phyloP scores from a whole-genome alignment of 1,140 invertebrate genomes.

The Muscidifurax raptorellus region DNA sequence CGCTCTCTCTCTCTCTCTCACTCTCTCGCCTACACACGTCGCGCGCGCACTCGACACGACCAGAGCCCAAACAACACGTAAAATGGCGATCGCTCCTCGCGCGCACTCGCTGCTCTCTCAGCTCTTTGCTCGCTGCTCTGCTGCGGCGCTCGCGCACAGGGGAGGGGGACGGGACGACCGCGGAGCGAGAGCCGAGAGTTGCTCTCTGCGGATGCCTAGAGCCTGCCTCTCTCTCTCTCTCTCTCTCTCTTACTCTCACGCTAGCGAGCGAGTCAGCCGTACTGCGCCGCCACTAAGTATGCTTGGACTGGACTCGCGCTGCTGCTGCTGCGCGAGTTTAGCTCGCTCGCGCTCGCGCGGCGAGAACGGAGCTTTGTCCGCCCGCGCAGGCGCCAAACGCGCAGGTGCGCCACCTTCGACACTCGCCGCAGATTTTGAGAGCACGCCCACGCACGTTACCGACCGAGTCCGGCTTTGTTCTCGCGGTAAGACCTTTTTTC shows the following conservation, averaged over 20 bases:
- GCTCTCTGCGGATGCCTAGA: not conserved
- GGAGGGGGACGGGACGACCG: not conserved
- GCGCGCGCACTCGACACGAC: not conserved
- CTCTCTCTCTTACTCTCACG: not conserved
- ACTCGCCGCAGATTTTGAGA: too few species aligned
- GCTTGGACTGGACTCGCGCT: not conserved
- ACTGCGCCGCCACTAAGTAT: too few species aligned
- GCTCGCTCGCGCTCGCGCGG: too few species aligned
- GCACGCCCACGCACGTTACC: not conserved
- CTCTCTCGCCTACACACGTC: not conserved
- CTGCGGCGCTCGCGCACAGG: not conserved
- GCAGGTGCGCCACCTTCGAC: not conserved
- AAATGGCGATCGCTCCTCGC: slow-evolving; percentile 45
- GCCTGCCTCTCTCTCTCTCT: not conserved
- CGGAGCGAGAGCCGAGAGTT: not conserved
- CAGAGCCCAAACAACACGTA: slow-evolving; percentile 44
- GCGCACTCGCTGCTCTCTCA: slow-evolving; percentile 9
- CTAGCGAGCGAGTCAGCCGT: too few species aligned
- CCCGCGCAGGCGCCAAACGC: not conserved
- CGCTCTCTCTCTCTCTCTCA: too few species aligned
- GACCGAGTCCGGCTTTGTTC: not conserved
- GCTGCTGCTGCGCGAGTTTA: not conserved
- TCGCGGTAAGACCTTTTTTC: too few species aligned
- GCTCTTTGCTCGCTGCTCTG: not conserved
- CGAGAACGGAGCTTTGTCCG: not conserved